Evolutionary conservation across 2,797 vertebrate species (phyloP).

Genomic region (Sardinella longiceps): DNA sequence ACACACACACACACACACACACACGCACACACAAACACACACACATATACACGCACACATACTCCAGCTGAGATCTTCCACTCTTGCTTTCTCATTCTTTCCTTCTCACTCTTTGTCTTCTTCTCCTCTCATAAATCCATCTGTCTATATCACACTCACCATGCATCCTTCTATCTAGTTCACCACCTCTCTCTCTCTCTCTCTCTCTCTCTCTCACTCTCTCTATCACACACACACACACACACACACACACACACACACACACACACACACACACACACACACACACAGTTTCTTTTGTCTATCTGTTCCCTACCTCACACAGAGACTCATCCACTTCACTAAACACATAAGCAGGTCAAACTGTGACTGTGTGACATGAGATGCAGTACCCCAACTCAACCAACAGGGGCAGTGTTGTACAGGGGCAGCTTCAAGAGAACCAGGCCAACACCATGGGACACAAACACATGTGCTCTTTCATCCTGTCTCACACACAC

Average conservation of each 20-base stretch:
- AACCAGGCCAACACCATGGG: constrained; percentile 35
- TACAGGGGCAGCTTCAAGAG: constrained; percentile 34
- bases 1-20: background rate
- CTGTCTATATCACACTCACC: background rate
- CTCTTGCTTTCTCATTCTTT: background rate
- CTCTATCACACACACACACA: background rate
- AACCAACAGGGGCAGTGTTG: constrained; percentile 37
- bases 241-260: background rate
- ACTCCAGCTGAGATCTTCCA: background rate
- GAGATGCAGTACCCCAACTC: constrained; percentile 15
- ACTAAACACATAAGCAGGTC: background rate
- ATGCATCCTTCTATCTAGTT: background rate
- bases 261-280: background rate
- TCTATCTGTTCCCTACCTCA: background rate
- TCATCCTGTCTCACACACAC: background rate
- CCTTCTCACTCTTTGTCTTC: background rate
- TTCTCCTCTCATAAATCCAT: background rate
- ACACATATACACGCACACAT: background rate
- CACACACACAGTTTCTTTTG: background rate
- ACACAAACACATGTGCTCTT: background rate
- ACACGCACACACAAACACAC: background rate
- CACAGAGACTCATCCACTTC: background rate
- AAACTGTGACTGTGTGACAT: background rate
- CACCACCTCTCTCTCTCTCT: background rate
- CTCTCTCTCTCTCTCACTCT: background rate